A percentile compares a stretch with the other conserved stretches of the same genome.
phyloP scores from a whole-genome alignment of 2,888 invertebrate genomes.

The Leptinotarsa rubiginosa region DNA sequence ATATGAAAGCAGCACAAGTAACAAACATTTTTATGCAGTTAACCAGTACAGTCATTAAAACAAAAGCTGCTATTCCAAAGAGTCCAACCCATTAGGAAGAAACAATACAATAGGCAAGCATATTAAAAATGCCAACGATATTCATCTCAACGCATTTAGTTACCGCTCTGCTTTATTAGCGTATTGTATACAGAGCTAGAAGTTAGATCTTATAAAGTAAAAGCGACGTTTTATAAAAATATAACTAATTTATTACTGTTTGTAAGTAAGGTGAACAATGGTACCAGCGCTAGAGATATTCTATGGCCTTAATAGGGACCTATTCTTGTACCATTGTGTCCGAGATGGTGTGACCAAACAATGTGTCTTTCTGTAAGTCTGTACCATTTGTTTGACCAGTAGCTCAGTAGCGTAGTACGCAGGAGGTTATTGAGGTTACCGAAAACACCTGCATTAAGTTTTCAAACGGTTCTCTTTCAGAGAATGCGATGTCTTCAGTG shows the following conservation, averaged over 20 bases:
- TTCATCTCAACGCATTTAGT: conserved; percentile 55
- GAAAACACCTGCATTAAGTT: neutral
- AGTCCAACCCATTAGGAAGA: conserved; percentile 39
- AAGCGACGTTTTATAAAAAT: conserved; percentile 53
- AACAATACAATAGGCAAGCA: conserved; percentile 55
- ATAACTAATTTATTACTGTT: conserved; percentile 59
- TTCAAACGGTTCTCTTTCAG: too few species aligned
- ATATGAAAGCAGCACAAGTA: neutral
- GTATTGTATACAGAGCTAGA: conserved; percentile 55
- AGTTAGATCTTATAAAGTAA: conserved; percentile 56
- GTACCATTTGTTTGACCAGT: conserved; percentile 27
- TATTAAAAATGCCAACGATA: conserved; percentile 54
- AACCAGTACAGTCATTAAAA: conserved; percentile 22
- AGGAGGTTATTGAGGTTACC: neutral
- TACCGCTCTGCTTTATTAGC: conserved; percentile 56
- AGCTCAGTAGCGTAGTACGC: conserved; percentile 13
- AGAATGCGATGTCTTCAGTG: too few species aligned
- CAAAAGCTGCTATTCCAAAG: conserved; percentile 28
- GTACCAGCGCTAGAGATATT: conserved; percentile 53
- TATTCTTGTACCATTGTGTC: conserved; percentile 57
- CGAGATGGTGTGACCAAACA: conserved; percentile 57
- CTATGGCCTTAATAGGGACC: conserved; percentile 55
- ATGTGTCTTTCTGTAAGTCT: conserved; percentile 50
- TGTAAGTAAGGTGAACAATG: conserved; percentile 57
- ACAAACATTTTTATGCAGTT: conserved; percentile 1